phyloP scores from a whole-genome alignment of 2,113 vertebrate genomes.

The Elanoides forficatus region DNA sequence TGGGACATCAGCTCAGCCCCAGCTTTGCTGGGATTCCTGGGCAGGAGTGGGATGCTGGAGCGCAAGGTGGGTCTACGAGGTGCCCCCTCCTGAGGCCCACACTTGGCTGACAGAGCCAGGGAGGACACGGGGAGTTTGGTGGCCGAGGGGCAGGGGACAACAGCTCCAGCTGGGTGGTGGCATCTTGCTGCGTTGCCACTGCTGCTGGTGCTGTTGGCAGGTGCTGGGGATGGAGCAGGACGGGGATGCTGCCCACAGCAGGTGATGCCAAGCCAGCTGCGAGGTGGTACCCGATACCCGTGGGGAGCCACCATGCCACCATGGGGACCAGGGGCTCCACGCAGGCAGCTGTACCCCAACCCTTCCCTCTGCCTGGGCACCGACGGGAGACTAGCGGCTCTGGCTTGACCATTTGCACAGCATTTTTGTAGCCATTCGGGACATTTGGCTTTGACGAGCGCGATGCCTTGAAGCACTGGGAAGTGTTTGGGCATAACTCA shows the following conservation, averaged over 20 bases:
- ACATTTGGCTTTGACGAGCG: neutral
- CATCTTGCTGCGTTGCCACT: neutral
- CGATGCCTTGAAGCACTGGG: neutral
- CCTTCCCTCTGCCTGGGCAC: neutral
- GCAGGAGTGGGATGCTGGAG: rapidly evolving
- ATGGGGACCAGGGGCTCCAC: neutral
- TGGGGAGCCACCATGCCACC: rapidly evolving
- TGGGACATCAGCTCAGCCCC: neutral
- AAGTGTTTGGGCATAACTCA: rapidly evolving
- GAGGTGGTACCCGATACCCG: neutral
- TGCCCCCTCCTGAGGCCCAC: rapidly evolving
- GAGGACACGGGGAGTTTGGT: neutral
- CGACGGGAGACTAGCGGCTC: neutral
- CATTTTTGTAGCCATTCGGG: neutral
- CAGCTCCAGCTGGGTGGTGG: neutral
- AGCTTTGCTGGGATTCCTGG: rapidly evolving
- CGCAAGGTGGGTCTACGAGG: rapidly evolving
- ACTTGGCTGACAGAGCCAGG: rapidly evolving
- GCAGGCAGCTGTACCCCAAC: neutral
- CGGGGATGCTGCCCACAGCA: neutral
- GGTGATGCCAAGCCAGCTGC: rapidly evolving
- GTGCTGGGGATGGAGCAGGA: neutral
- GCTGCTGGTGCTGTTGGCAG: neutral
- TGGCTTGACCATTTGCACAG: neutral
- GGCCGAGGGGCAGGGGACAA: rapidly evolving